Evolutionary conservation across 1,140 invertebrate species (phyloP).

Genomic region (Penaeus vannamei): DNA sequence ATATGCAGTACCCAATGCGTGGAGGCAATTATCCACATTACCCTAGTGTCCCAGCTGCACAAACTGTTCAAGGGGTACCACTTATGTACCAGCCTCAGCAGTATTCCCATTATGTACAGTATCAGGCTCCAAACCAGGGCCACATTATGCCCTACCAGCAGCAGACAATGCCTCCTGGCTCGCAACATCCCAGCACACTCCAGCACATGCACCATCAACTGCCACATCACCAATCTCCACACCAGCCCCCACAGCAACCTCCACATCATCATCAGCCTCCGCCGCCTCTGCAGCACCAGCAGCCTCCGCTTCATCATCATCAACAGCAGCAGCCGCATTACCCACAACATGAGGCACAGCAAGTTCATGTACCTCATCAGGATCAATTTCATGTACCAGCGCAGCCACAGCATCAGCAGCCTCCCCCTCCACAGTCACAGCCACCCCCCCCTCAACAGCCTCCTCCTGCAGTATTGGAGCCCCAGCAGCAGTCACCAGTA

Average conservation of each 20-base stretch:
- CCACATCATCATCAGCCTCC: constrained; percentile 39
- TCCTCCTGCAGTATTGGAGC: no score
- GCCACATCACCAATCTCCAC: constrained; percentile 34
- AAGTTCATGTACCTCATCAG: constrained; percentile 34
- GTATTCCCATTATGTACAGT: constrained; percentile 55
- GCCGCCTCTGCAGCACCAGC: constrained; percentile 34
- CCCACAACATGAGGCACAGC: not conserved
- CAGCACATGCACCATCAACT: constrained; percentile 54
- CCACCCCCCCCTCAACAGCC: no score
- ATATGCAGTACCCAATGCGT: constrained; percentile 44
- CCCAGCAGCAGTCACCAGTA: no score
- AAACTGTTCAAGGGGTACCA: constrained; percentile 56
- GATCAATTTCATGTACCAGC: constrained; percentile 26
- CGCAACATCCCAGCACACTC: constrained; percentile 47
- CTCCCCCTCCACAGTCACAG: constrained; percentile 34
- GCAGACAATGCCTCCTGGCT: constrained; percentile 4
- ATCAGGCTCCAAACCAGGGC: constrained; percentile 35
- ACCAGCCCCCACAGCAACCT: constrained; percentile 21
- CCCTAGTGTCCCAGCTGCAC: constrained; percentile 54
- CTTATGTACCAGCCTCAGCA: constrained; percentile 54
- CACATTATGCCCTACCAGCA: constrained; percentile 49
- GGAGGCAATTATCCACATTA: constrained; percentile 38
- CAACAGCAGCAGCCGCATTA: not conserved
- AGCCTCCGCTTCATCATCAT: constrained; percentile 6
- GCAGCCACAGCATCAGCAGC: constrained; percentile 5